These are phyloP conservation scores for Coregonus ussuriensis DNA, from an alignment of 2,797 vertebrate species.

Conservation along the genomic window DNA sequence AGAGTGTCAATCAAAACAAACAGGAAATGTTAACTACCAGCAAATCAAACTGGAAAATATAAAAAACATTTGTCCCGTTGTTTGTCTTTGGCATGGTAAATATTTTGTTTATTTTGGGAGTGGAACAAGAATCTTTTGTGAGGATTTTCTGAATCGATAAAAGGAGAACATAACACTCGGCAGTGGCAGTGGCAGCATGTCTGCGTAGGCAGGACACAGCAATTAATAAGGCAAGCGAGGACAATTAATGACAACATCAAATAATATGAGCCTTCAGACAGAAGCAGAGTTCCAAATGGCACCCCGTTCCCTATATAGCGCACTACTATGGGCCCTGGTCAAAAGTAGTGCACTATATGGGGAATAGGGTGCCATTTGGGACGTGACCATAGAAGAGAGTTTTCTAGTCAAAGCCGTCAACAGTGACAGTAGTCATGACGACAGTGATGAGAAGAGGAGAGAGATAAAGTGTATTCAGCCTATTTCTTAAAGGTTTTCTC, in stretches of 20 bases:
- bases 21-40: not conserved
- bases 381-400: not conserved
- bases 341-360: not conserved
- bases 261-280: conserved; percentile 27
- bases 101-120: not conserved
- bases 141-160: conserved; percentile 45
- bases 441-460: conserved; percentile 53
- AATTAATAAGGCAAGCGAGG: conserved; percentile 57
- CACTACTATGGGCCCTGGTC: not conserved
- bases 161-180: conserved; percentile 23
- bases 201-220: conserved; percentile 49
- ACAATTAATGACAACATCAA: conserved; percentile 48
- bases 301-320: not conserved
- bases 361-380: not conserved
- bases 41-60: not conserved
- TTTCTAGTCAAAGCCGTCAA: conserved; percentile 42
- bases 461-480: no score
- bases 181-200: conserved; percentile 48
- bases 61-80: not conserved
- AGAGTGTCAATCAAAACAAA: not conserved
- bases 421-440: conserved; percentile 50
- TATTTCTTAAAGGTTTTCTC: not conserved
- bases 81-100: not conserved
- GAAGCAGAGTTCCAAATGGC: not conserved
- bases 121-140: no score